A percentile compares a stretch with the other conserved stretches of the same genome.
phyloP scores from a whole-genome alignment of 1,140 invertebrate genomes.

The Heliconius hermathena region DNA sequence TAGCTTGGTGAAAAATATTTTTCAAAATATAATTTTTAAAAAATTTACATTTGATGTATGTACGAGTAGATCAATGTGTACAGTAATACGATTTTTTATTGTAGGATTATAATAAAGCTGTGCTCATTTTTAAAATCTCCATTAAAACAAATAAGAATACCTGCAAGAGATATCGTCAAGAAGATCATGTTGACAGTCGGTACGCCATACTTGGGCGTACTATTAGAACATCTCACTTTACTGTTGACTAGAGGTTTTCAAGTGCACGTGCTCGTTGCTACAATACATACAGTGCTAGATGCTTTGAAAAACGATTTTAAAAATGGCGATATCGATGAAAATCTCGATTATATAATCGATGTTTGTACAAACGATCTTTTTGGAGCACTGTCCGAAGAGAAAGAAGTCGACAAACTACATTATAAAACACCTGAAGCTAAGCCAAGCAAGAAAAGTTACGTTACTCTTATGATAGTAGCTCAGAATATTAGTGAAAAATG shows the following conservation, averaged over 20 bases:
- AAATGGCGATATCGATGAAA: slow-evolving; percentile 89
- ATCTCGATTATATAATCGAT: slow-evolving; percentile 90
- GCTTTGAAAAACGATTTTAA: slow-evolving; percentile 86
- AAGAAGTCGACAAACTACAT: slow-evolving; percentile 92
- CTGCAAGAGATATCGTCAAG: slow-evolving; percentile 93
- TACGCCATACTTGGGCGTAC: slow-evolving; percentile 88
- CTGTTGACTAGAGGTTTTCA: slow-evolving; percentile 95
- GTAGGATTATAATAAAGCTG: slow-evolving; percentile 93
- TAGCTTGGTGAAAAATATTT: too few relatives aligned
- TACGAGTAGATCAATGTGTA: not conserved
- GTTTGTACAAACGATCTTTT: slow-evolving; percentile 95
- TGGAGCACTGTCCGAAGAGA: slow-evolving; percentile 93
- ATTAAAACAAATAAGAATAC: slow-evolving; percentile 92
- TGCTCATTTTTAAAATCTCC: slow-evolving; percentile 95
- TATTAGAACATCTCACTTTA: slow-evolving; percentile 91
- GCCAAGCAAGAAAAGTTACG: slow-evolving; percentile 91
- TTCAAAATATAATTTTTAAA: too few relatives aligned
- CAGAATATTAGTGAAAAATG: slow-evolving; percentile 89
- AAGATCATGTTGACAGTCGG: slow-evolving; percentile 94
- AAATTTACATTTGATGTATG: too few relatives aligned
- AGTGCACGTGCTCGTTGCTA: slow-evolving; percentile 95
- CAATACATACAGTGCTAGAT: slow-evolving; percentile 91
- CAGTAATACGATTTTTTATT: slow-evolving; percentile 32
- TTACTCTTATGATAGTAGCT: slow-evolving; percentile 92
- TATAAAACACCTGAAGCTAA: slow-evolving; percentile 91